phyloP scores from a whole-genome alignment of 2,113 vertebrate genomes.

The Bujurquina vittata region DNA sequence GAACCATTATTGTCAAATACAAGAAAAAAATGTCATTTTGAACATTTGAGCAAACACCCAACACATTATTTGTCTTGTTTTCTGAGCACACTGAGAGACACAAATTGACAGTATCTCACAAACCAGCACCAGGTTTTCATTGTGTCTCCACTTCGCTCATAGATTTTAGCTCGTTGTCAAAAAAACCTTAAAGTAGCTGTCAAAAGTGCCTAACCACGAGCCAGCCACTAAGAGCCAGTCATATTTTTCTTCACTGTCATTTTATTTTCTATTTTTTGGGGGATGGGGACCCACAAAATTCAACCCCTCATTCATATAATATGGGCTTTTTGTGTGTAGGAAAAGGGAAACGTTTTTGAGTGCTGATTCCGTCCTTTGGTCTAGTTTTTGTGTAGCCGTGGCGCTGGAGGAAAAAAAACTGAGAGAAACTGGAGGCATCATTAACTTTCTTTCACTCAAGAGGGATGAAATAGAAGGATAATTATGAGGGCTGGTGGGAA shows the following conservation, averaged over 20 bases:
- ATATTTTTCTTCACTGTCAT: background rate
- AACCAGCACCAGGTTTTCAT: background rate
- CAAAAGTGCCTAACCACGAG: background rate
- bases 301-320: conserved; percentile 12
- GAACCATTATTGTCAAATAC: background rate
- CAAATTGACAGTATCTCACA: background rate
- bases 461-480: conserved; percentile 3
- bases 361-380: conserved; percentile 9
- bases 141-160: background rate
- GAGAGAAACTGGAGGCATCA: conserved; percentile 31
- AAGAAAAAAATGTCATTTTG: background rate
- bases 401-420: background rate
- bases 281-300: background rate
- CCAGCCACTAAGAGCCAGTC: background rate
- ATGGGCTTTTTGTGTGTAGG: background rate
- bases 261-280: background rate
- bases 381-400: conserved; percentile 25
- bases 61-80: background rate
- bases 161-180: background rate
- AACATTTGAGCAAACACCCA: background rate
- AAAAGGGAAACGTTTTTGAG: background rate
- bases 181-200: background rate
- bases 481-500: conserved; percentile 16
- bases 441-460: conserved; percentile 42
- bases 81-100: background rate